Evolutionary conservation across 2,888 invertebrate species (phyloP), one percentile per base, ranked within the genome.

Genomic region (Clivina fossor): DNA sequence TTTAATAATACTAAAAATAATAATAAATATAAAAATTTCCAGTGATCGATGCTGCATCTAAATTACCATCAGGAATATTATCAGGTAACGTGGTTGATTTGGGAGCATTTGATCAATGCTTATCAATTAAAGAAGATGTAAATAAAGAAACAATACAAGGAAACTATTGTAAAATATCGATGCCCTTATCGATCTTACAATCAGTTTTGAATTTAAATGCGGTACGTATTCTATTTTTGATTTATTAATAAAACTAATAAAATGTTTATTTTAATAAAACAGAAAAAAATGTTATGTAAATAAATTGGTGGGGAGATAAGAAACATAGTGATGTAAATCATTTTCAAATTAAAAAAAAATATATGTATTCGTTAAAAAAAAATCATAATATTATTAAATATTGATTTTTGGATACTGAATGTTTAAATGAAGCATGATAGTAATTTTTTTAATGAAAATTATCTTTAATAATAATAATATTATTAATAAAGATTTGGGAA

Each of bases 161-260:
- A 13, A 58, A 60, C 59, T 62, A 62, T 47, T 63, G 63, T 18
- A 37, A 58, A 35, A 49, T 32, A 7, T 26, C 38, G n/a, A 58
- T 54, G 11, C 50, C 59, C 2, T 16, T 11, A 11, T 16, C 13
- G 33, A 11, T 15, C 2, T 7, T 11, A 4, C 33, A 7, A 33
- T 15, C 8, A 35, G 13, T 16, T 4, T 3, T 48, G 2, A 19
- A 32, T 19, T 9, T 32, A 38, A 9, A 38, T n/a, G 4, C 4
- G 7, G 37, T 49, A 28, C 22, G 11, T 30, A 44, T 16, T 13
- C 9, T 32, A 3, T n/a, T 47, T 22, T 19, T 47, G 4, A 15
- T 2, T 13, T 35, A 13, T 35, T 4, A 13, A 35, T n/a, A 35
- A 13, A 8, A 11, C 18, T 32, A 33, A 32, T 33, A 32, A 8